A percentile compares a stretch with the other conserved stretches of the same genome.
Conservation (phyloP, 2,113 vertebrate species). For the Phycodurus eques region DNA sequence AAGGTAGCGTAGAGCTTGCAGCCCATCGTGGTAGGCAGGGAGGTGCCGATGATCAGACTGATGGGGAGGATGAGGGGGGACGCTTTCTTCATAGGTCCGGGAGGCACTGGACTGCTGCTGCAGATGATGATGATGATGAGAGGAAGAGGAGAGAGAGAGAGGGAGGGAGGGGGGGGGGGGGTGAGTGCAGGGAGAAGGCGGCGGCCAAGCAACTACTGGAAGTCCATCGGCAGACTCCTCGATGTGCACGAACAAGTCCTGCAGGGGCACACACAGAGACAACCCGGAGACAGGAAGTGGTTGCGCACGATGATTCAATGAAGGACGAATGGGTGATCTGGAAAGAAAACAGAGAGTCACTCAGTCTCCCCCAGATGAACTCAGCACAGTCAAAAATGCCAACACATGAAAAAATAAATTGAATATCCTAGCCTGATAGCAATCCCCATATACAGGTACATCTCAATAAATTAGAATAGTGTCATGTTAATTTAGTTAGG, state of each 20-base stretch:
- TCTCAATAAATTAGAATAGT: no score
- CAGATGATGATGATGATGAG: constrained; percentile 41
- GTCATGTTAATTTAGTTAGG: no score
- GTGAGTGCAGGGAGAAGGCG: constrained; percentile 64
- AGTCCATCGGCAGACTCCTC: constrained; percentile 62
- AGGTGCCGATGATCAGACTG: constrained; percentile 42
- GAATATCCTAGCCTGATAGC: background rate
- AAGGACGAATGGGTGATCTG: constrained; percentile 2
- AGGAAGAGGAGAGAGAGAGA: constrained; percentile 18
- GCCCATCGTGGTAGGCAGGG: constrained; percentile 67
- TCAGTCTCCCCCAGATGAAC: background rate
- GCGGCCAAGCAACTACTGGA: constrained; percentile 65
- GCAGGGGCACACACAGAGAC: constrained; percentile 20
- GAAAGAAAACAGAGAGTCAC: background rate
- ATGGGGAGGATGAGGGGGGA: constrained; percentile 4
- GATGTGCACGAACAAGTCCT: constrained; percentile 34
- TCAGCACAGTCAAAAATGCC: background rate
- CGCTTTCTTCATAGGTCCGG: constrained; percentile 62
- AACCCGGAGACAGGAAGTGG: constrained; percentile 12
- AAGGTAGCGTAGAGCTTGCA: constrained; percentile 58
- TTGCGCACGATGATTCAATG: constrained; percentile 1
- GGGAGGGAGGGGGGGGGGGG: constrained; percentile 14
- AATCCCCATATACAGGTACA: no score
- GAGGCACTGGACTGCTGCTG: constrained; percentile 54
- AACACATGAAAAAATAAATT: background rate